These are phyloP conservation scores for Pseudorectes ferrugineus DNA, from an alignment of 2,113 vertebrate species.

Conservation along the genomic window DNA sequence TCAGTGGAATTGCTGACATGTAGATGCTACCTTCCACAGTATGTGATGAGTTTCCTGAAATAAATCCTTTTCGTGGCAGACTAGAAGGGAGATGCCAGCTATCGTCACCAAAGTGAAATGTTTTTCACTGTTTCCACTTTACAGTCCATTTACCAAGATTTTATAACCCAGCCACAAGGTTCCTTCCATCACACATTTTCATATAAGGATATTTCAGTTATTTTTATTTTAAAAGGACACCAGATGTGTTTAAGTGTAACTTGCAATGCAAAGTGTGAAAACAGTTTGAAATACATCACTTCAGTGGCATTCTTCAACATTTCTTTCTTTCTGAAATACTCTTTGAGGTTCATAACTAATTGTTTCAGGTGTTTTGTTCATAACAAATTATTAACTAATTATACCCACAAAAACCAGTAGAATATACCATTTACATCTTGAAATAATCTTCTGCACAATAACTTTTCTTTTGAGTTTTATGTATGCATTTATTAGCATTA, in stretches of 20 bases:
- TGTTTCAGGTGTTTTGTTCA: neutral
- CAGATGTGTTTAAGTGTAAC: constrained; percentile 22
- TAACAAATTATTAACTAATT: neutral
- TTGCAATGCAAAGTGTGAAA: neutral
- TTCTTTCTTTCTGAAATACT: neutral
- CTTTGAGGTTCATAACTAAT: neutral
- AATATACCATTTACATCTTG: neutral
- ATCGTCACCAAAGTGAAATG: constrained; percentile 35
- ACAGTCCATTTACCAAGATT: constrained; percentile 24
- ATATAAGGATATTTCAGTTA: neutral
- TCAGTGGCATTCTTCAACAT: neutral
- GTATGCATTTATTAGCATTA: neutral
- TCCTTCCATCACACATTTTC: constrained; percentile 21
- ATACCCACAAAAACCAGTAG: neutral
- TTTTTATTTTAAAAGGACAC: constrained; percentile 32
- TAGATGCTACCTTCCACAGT: constrained; percentile 59
- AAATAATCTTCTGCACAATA: neutral
- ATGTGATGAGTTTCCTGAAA: constrained; percentile 43
- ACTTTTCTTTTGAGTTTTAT: neutral
- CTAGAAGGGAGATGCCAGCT: constrained; percentile 16
- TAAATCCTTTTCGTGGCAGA: constrained; percentile 12
- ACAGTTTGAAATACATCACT: neutral
- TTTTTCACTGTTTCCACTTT: constrained; percentile 58
- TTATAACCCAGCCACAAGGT: constrained; percentile 28
- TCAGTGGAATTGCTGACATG: constrained; percentile 32